Conservation (phyloP, 2,888 invertebrate genomes). For the Drosophila monieri region DNA sequence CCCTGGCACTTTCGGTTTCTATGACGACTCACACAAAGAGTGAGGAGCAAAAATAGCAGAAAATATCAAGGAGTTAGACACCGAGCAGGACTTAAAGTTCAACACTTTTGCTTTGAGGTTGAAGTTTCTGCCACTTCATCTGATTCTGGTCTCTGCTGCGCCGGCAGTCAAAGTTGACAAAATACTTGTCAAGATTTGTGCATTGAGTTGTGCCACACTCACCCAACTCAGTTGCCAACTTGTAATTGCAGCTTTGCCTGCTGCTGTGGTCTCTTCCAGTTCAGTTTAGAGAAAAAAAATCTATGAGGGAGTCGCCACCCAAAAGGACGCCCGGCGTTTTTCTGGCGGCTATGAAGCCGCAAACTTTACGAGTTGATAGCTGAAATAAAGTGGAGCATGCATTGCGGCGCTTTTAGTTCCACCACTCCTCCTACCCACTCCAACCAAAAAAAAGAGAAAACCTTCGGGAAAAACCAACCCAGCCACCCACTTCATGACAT, state of each 20-base stretch:
- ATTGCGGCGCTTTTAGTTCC: constrained; percentile 51
- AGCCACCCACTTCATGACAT: constrained; percentile 72
- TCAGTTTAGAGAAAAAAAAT: constrained; percentile 1
- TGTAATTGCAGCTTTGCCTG: constrained; percentile 56
- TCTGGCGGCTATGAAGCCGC: constrained; percentile 63
- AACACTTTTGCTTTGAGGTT: constrained; percentile 45
- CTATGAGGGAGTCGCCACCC: constrained; percentile 11
- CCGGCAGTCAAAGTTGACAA: constrained; percentile 72
- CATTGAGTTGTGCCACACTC: constrained; percentile 36
- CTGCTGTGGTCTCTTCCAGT: constrained; percentile 24
- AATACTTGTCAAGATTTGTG: constrained; percentile 71
- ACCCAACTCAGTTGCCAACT: constrained; percentile 40
- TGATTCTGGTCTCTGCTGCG: constrained; percentile 22
- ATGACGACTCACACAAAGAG: constrained; percentile 27
- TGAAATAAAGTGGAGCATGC: constrained; percentile 74
- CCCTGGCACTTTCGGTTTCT: constrained; percentile 54
- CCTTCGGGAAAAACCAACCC: constrained; percentile 5
- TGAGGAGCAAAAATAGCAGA: not conserved
- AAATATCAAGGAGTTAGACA: constrained; percentile 23
- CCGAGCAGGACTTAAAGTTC: constrained; percentile 49
- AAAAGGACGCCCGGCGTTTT: constrained; percentile 18
- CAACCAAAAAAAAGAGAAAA: not conserved
- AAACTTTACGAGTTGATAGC: constrained; percentile 78
- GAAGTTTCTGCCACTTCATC: constrained; percentile 38
- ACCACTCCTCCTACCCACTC: not conserved